A percentile compares a stretch with the other conserved stretches of the same genome.
These are phyloP conservation scores for Sinhomidia bicolor DNA, from an alignment of 2,888 invertebrate genomes.

Conservation along the genomic window DNA sequence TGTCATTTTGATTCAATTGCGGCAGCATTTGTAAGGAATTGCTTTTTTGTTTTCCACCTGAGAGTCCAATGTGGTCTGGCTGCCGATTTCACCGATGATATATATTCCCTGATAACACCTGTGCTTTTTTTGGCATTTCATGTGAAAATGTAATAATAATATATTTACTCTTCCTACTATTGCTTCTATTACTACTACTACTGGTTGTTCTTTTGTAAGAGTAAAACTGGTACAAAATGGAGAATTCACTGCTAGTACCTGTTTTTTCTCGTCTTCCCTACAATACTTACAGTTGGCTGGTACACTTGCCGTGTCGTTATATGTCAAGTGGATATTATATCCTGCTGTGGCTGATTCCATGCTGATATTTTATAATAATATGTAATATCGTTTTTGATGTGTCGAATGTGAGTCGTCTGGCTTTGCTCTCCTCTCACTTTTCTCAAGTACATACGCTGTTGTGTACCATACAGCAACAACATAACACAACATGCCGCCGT, in stretches of 20 bases:
- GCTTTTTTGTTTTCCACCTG: neutral
- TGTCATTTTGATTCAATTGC: neutral
- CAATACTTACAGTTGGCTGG: neutral
- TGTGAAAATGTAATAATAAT: neutral
- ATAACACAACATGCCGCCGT: too few relatives aligned
- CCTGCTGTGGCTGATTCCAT: conserved; percentile 48
- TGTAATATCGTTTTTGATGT: neutral
- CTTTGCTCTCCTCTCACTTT: conserved; percentile 13
- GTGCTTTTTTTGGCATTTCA: neutral
- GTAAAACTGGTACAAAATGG: conserved; percentile 54
- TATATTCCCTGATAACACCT: neutral
- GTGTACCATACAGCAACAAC: neutral
- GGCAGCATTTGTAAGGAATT: neutral
- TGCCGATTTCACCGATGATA: neutral
- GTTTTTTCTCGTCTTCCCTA: neutral
- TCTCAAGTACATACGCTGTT: neutral
- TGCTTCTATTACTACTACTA: neutral
- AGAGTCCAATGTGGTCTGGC: neutral
- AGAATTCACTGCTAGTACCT: neutral
- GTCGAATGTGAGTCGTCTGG: neutral
- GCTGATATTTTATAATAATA: conserved; percentile 39
- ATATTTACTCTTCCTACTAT: neutral
- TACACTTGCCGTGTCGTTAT: conserved; percentile 28
- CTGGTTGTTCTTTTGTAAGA: neutral
- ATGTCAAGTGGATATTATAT: conserved; percentile 52